These are phyloP conservation scores for Trichonephila clavata DNA, from an alignment of 1,140 invertebrate species.

Conservation along the genomic window DNA sequence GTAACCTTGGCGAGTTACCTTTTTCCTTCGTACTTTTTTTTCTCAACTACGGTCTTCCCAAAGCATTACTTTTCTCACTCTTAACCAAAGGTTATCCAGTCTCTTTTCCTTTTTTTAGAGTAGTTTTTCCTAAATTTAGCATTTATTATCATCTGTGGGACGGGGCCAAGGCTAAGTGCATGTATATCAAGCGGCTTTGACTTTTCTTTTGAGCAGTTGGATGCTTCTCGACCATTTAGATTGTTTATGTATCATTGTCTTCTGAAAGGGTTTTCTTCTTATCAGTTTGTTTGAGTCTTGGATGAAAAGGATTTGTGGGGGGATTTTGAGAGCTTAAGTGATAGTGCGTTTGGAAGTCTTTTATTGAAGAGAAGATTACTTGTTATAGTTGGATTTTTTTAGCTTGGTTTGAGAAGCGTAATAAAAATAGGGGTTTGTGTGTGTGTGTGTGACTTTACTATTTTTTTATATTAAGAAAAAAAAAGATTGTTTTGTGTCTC, in stretches of 20 bases:
- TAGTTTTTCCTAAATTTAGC: slow-evolving; percentile 37
- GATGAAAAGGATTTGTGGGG: slow-evolving; percentile 7
- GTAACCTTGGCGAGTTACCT: not conserved
- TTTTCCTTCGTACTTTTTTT: not conserved
- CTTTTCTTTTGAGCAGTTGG: not conserved
- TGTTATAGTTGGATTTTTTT: too few species aligned
- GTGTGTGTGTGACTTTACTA: too few species aligned
- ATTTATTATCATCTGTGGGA: slow-evolving; percentile 1
- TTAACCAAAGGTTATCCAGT: not conserved
- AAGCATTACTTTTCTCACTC: not conserved
- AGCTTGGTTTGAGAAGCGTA: not conserved
- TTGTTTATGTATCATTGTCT: slow-evolving; percentile 35
- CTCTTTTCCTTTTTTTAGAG: not conserved
- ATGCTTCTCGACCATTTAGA: not conserved
- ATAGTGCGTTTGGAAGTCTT: not conserved
- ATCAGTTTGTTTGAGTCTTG: slow-evolving; percentile 34
- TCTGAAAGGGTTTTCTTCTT: not conserved
- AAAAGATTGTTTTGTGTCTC: too few species aligned
- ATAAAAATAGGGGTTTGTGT: not conserved
- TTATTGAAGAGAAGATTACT: not conserved
- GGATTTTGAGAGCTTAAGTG: slow-evolving; percentile 1
- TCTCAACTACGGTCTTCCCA: not conserved
- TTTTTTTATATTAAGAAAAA: too few species aligned
- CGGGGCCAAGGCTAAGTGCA: slow-evolving; percentile 4
- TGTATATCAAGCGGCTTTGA: not conserved